Evolutionary conservation across 2,888 invertebrate species (phyloP), one percentile per base, ranked within the genome.

Genomic region (Folsomia candida): DNA sequence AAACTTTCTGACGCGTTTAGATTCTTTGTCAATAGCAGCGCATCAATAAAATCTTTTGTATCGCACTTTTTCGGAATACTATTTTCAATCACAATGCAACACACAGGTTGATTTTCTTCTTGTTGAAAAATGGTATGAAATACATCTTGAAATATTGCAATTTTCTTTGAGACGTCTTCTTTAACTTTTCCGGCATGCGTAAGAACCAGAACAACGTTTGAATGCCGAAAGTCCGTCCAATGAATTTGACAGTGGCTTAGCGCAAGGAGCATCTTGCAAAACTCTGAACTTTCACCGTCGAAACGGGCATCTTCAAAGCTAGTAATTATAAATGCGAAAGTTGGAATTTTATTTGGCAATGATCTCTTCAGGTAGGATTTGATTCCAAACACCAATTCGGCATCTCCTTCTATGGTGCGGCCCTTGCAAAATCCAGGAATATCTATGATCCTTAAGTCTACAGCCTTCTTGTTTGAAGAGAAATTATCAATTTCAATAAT

Each of bases 251-350:
- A 59, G n/a, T 29, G 67, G 24, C 65, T 54, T 25, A 69, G 22
- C 11, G 58, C 51, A 37, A 68, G 68, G 22, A 76, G 54, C 71
- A 76, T 73, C 25, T 66, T 67, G n/a, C 65, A 51, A 60, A 76
- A 73, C 2, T 68, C 51, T 0, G 70, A 68, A 11, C 68, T 54
- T 9, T 67, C 24, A 2, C 64, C 68, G 27, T 59, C 57, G 37
- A 68, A n/a, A n/a, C 68, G 60, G 11, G 66, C 54, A 57, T 70
- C 73, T 28, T 73, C 73, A 6, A 72, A 27, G n/a, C 72, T 65
- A 14, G 71, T 69, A 6, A 67, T 64, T 14, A 76, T 60, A 51
- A 76, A 67, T 2, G 73, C 66, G 1, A 73, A 66, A 1, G 67
- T 73, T 4, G 76, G 76, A 28, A 68, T 70, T 20, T 65, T 54